Evolutionary conservation across 2,797 vertebrate species (phyloP), one percentile per base, ranked within the genome.

Genomic region (Phataginus tetradactyla): DNA sequence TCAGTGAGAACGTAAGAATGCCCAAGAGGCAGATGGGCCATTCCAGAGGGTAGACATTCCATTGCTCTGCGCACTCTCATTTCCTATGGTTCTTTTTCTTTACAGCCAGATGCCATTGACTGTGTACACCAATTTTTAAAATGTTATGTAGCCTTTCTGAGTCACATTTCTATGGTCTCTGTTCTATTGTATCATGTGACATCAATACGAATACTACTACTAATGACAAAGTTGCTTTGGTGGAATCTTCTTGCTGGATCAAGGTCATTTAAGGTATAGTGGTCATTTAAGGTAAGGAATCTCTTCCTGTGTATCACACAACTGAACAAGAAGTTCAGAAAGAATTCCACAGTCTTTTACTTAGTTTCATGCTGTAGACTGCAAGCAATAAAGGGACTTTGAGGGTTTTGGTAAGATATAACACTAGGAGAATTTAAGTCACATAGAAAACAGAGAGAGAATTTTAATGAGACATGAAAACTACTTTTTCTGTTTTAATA

Each of bases 401-500:
- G 55, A 63, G 25, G 1, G 10, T n/a, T 92, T 94, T 51, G 15
- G 15, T 45, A 77, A 64, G 42, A 32, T 32, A 68, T 25, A 20
- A 63, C 11, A 68, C 15, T 32, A n/a, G 42, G 17, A 68, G 27
- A 80, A 71, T 88, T 86, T 94, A 51, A 90, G 32, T 81, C 27
- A 69, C 27, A 32, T 7, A 68, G 39, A 9, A 89, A 84, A 51
- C 72, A 93, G 23, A 83, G 45, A 86, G 15, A 42, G 34, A 92
- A 81, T 84, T 42, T 15, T 63, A 85, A 87, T 45, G 45, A 75
- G 13, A 81, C 11, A 72, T 53, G n/a, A 94, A 21, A 89, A 59
- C 90, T 17, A n/a, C 3, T 4, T 92, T 89, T 63, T 81, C 49
- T 80, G 57, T 87, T 81, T 95, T 90, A 51, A 64, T 53, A 85